Conservation (phyloP, 2,797 vertebrate genomes). For the Ataeniobius toweri region DNA sequence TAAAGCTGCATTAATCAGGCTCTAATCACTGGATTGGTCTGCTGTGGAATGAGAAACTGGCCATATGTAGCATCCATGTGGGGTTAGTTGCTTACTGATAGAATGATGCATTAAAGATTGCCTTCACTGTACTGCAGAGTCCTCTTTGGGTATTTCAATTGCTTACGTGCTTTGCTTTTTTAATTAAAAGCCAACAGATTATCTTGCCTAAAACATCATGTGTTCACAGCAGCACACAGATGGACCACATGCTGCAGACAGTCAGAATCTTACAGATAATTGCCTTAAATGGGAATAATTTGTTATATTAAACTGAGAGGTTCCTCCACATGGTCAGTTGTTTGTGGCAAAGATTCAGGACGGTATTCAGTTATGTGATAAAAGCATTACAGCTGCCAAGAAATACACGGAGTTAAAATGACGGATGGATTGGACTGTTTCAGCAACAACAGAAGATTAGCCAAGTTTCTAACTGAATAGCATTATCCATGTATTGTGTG, state of each 20-base stretch:
- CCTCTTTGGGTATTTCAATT: conserved; percentile 41
- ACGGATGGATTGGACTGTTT: conserved; percentile 28
- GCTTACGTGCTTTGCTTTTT: conserved; percentile 52
- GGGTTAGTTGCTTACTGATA: conserved; percentile 41
- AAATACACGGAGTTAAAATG: conserved; percentile 24
- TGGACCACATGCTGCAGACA: conserved; percentile 19
- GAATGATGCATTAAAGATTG: conserved; percentile 62
- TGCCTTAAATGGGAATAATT: conserved; percentile 54
- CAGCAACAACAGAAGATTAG: conserved; percentile 26
- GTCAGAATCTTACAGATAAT: conserved; percentile 32
- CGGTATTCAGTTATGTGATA: conserved; percentile 34
- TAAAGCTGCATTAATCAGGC: conserved; percentile 66
- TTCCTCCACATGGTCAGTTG: conserved; percentile 37
- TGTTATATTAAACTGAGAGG: conserved; percentile 25
- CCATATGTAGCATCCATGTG: conserved; percentile 63
- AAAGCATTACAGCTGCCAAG: conserved; percentile 35
- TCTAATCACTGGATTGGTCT: conserved; percentile 60
- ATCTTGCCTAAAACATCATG: conserved; percentile 67
- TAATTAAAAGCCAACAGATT: conserved; percentile 74
- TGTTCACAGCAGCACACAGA: conserved; percentile 29
- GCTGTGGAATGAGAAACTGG: conserved; percentile 51
- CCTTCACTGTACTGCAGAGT: conserved; percentile 30
- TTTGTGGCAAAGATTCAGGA: conserved; percentile 31
- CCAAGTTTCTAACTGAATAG: conserved; percentile 16
- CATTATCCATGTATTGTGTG: conserved; percentile 13